Base-by-base conservation (phyloP, 2,113 vertebrate species). In the Gadus macrocephalus region DNA sequence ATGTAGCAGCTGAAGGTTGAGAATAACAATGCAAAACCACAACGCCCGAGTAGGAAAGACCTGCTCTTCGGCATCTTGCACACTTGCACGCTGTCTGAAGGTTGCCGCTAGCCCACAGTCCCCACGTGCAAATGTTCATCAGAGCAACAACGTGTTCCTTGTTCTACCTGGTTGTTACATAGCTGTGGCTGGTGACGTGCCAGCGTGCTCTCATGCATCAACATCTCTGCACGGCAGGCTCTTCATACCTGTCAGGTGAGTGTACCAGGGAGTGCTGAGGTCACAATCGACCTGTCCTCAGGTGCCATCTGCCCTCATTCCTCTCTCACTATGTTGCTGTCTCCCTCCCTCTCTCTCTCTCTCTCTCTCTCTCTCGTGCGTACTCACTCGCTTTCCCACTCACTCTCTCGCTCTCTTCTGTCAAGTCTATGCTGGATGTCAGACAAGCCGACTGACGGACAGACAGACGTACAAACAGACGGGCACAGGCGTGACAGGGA, bases 31-130 rank as follows among this genome's bases (percentile, higher is more conserved):
- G 42, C 42, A 49, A 49, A 49, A 64, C 72, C 69, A 17, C 77
- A 78, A 68, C 61, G 35, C 65, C 62, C 15, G 35, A 60, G 64
- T 78, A 68, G 71, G 74, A 78, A 69, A 62, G 64, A 70, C 68
- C 71, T 55, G 74, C 72, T 72, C 71, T 78, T 78, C n/a, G 55
- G 77, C 65, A 66, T 72, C 25, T 67, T n/a, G 8, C 2, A 14
- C 12, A 2, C 4, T 59, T 59, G 16, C 12, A 9, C 42, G 42
- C 42, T 49, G 42, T 49, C 9, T 49, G 9, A 49, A 49, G 42
- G 42, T 49, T 49, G 42, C 42, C 42, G 8, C 42, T 9, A 49
- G 42, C 12, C 42, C 8, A 49, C 8, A 49, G 8, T 49, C 42
- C 8, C 42, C 2, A 49, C 42, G 11, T 49, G 12, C 12, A 14